phyloP scores from a whole-genome alignment of 2,888 invertebrate species.

The Plagiodera versicolora region DNA sequence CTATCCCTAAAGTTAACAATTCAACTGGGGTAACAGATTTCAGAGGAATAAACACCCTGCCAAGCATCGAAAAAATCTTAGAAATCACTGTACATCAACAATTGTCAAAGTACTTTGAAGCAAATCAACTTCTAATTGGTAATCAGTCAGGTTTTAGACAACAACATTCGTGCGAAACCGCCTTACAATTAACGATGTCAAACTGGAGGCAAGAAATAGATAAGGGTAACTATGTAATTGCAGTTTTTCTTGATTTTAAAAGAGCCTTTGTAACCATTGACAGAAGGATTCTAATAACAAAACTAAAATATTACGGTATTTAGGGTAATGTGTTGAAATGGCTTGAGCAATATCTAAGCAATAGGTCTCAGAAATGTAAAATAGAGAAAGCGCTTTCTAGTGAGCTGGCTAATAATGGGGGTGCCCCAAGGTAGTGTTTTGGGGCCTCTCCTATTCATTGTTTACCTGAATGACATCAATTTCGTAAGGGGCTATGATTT shows the following conservation, averaged over 20 bases:
- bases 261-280: conserved; percentile 5
- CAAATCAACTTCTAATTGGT: conserved; percentile 2
- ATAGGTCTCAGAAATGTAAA: conserved; percentile 7
- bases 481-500: conserved; percentile 1
- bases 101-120: conserved; percentile 3
- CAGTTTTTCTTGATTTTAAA: conserved; percentile 6
- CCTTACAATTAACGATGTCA: background rate
- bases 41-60: background rate
- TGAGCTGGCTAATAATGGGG: background rate
- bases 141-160: conserved; percentile 10
- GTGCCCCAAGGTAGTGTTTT: background rate
- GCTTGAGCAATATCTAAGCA: conserved; percentile 8
- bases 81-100: conserved; percentile 9
- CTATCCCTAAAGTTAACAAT: conserved; percentile 1
- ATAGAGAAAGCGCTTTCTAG: conserved; percentile 2
- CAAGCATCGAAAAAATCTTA: background rate
- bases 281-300: conserved; percentile 3
- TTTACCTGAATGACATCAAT: conserved; percentile 4
- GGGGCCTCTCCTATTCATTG: conserved; percentile 3
- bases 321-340: no score
- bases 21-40: conserved; percentile 4
- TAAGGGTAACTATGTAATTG: background rate
- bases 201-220: conserved; percentile 1
- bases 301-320: conserved; percentile 13
- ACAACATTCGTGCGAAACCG: conserved; percentile 1